Percentiles rank a stretch among this genome's conserved stretches.
Conservation (phyloP, 2,888 invertebrate species). For the Drosophila prolongata region DNA sequence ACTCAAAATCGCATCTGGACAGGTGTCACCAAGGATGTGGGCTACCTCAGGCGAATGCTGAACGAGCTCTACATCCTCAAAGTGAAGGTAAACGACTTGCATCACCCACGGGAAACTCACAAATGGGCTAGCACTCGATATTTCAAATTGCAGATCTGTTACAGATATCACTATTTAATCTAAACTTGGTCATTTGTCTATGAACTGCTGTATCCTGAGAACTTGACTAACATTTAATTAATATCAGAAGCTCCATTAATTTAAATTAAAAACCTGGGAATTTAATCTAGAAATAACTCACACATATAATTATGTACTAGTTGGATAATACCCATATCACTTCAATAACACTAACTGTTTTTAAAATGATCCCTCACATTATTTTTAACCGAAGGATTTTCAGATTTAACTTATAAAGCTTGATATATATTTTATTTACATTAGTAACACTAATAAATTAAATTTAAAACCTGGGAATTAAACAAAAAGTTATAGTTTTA, state of each 20-base stretch:
- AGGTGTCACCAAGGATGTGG: constrained; percentile 90
- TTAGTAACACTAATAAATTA: too few relatives aligned
- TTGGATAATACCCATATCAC: too few relatives aligned
- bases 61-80: constrained; percentile 93
- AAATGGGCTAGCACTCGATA: constrained; percentile 17
- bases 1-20: constrained; percentile 92
- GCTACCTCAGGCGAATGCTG: constrained; percentile 89
- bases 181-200: neutral
- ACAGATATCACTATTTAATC: neutral
- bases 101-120: neutral
- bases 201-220: neutral
- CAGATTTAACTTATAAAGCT: too few relatives aligned
- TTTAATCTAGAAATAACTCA: neutral
- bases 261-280: neutral
- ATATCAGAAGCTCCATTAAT: neutral
- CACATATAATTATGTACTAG: too few relatives aligned
- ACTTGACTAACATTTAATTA: too few relatives aligned
- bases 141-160: neutral
- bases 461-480: neutral
- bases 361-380: too few relatives aligned
- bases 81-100: constrained; percentile 88
- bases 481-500: neutral
- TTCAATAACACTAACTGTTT: too few relatives aligned
- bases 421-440: too few relatives aligned
- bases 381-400: too few relatives aligned